phyloP scores from a whole-genome alignment of 2,797 vertebrate species.

The Sitta carolinensis region DNA sequence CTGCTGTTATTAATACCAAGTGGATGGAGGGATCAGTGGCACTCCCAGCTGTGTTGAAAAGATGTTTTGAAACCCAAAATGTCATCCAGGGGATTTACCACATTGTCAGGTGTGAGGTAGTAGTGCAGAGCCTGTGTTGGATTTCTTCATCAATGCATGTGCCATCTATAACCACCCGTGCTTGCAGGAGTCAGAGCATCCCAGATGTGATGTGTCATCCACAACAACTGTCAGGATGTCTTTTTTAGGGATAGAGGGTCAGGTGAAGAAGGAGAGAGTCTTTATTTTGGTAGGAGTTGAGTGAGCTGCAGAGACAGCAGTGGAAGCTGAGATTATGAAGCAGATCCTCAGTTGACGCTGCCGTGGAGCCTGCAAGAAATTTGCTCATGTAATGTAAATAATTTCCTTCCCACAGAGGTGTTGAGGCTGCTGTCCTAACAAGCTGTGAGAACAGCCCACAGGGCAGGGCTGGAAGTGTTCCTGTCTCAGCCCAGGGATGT shows the following conservation, averaged over 20 bases:
- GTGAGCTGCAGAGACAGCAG: neutral
- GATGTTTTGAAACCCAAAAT: neutral
- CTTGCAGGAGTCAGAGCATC: neutral
- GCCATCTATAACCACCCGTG: rapidly evolving
- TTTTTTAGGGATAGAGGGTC: neutral
- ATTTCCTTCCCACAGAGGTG: neutral
- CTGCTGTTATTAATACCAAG: neutral
- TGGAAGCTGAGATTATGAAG: neutral
- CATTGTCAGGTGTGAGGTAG: rapidly evolving
- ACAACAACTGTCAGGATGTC: neutral
- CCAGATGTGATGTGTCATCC: neutral
- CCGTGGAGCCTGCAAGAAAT: neutral
- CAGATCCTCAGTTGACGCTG: neutral
- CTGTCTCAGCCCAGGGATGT: neutral
- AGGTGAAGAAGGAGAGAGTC: neutral
- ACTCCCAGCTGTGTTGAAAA: neutral
- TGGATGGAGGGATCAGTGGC: rapidly evolving
- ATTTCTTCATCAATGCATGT: neutral
- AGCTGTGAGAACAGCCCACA: neutral
- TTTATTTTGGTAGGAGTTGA: neutral
- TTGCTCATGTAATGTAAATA: neutral
- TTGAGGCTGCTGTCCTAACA: neutral
- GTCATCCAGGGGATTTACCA: neutral
- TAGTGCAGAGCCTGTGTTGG: neutral
- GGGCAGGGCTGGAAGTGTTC: neutral